A percentile compares a stretch with the other conserved stretches of the same genome.
phyloP scores from a whole-genome alignment of 2,888 invertebrate genomes.

The Coenonympha glycerion region DNA sequence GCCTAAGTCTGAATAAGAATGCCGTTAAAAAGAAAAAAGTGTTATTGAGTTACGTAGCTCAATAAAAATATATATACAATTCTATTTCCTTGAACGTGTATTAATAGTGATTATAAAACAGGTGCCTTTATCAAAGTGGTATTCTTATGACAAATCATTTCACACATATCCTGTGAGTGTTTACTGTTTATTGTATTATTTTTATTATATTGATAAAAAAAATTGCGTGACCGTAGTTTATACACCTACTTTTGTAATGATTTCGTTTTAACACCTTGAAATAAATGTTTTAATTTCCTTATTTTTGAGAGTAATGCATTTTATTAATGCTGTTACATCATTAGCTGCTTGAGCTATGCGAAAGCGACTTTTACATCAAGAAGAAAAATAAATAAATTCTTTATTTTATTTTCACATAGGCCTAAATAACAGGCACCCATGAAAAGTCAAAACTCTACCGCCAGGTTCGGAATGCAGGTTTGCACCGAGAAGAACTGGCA shows the following conservation, averaged over 20 bases:
- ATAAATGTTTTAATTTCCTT: background rate
- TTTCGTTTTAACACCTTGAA: background rate
- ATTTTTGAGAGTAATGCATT: constrained; percentile 7
- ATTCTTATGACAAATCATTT: constrained; percentile 22
- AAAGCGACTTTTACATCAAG: too few relatives aligned
- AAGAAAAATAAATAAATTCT: too few relatives aligned
- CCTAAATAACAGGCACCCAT: too few relatives aligned
- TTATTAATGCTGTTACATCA: constrained; percentile 14
- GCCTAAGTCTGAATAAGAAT: constrained; percentile 4
- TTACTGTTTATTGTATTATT: too few relatives aligned
- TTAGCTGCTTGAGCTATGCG: background rate
- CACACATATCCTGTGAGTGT: constrained; percentile 10
- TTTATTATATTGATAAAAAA: constrained; percentile 6
- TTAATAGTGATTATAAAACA: constrained; percentile 16
- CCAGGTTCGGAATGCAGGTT: too few relatives aligned
- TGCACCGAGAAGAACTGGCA: too few relatives aligned
- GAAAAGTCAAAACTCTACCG: too few relatives aligned
- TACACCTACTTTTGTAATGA: background rate
- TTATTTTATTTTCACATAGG: too few relatives aligned
- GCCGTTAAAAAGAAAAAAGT: constrained; percentile 12
- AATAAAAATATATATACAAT: constrained; percentile 11
- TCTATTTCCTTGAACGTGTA: constrained; percentile 18
- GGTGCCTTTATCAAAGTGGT: constrained; percentile 18
- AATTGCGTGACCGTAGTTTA: background rate
- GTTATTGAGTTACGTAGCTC: constrained; percentile 18